Evolutionary conservation across 1,140 invertebrate genomes (phyloP).

Genomic region (Drosophila rufa): DNA sequence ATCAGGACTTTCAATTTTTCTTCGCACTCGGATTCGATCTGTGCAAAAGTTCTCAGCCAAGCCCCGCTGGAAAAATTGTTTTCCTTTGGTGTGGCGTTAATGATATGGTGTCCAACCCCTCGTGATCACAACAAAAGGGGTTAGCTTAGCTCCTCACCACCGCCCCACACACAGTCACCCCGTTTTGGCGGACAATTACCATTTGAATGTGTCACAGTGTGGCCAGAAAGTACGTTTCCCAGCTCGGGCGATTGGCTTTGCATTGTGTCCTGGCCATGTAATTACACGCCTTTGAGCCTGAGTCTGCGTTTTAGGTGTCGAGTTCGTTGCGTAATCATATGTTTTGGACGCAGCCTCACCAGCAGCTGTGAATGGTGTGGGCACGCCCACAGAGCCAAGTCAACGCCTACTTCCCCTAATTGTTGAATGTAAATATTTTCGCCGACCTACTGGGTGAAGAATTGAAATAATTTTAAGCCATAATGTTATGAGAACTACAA

Average conservation of each 20-base stretch:
- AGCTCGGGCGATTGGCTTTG: slow-evolving; percentile 62
- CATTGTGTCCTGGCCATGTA: slow-evolving; percentile 68
- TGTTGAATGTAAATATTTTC: slow-evolving; percentile 37
- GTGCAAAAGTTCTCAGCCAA: slow-evolving; percentile 52
- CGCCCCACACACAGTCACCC: slow-evolving; percentile 29
- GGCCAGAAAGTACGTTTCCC: slow-evolving; percentile 61
- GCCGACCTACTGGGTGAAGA: not conserved
- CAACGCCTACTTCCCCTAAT: slow-evolving; percentile 69
- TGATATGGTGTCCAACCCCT: slow-evolving; percentile 74
- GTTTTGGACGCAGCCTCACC: slow-evolving; percentile 61
- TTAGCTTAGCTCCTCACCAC: slow-evolving; percentile 23
- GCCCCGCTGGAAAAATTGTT: slow-evolving; percentile 63
- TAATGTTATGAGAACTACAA: not conserved
- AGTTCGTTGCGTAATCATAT: slow-evolving; percentile 78
- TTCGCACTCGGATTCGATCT: slow-evolving; percentile 13
- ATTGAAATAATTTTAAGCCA: not conserved
- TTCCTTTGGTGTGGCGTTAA: slow-evolving; percentile 74
- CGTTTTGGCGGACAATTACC: slow-evolving; percentile 58
- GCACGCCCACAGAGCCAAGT: slow-evolving; percentile 29
- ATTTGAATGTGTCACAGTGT: slow-evolving; percentile 79
- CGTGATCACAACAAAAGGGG: slow-evolving; percentile 26
- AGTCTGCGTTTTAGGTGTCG: slow-evolving; percentile 63
- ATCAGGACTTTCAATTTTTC: slow-evolving; percentile 6
- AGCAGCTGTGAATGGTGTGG: slow-evolving; percentile 49
- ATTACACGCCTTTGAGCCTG: slow-evolving; percentile 59